A percentile compares a stretch with the other conserved stretches of the same genome.
These are phyloP conservation scores for Corythucha ciliata DNA, from an alignment of 2,888 invertebrate genomes.

Conservation along the genomic window DNA sequence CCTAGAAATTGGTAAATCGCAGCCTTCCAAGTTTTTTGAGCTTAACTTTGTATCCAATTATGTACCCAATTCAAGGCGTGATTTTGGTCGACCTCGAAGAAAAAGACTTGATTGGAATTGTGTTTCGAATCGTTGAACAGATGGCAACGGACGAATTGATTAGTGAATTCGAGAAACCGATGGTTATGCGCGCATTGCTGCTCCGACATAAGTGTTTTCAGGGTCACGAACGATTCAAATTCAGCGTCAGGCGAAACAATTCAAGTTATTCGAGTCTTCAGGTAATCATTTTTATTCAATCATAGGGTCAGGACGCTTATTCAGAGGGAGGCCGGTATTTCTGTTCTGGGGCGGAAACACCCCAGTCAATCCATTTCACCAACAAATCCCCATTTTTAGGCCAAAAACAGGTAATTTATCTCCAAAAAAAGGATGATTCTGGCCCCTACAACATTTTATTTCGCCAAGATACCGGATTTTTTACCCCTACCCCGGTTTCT, in stretches of 20 bases:
- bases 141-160: slow-evolving; percentile 80
- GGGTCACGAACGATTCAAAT: slow-evolving; percentile 70
- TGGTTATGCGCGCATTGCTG: slow-evolving; percentile 74
- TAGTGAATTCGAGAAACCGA: slow-evolving; percentile 69
- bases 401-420: too few relatives aligned
- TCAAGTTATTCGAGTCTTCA: slow-evolving; percentile 73
- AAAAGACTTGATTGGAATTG: slow-evolving; percentile 75
- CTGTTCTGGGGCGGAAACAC: too few relatives aligned
- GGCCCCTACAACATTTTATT: too few relatives aligned
- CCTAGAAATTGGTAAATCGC: slow-evolving; percentile 61
- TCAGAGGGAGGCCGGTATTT: too few relatives aligned
- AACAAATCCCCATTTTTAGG: too few relatives aligned
- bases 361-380: too few relatives aligned
- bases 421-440: too few relatives aligned
- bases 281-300: too few relatives aligned
- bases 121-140: slow-evolving; percentile 66
- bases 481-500: too few relatives aligned
- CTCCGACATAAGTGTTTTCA: slow-evolving; percentile 79
- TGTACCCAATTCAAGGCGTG: slow-evolving; percentile 44
- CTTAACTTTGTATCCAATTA: too few relatives aligned
- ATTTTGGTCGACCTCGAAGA: slow-evolving; percentile 82
- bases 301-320: too few relatives aligned
- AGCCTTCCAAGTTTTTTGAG: not conserved
- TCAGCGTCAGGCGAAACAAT: slow-evolving; percentile 61
- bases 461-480: too few relatives aligned